Evolutionary conservation across 2,888 invertebrate species (phyloP).

Genomic region (Pammene fasciana): DNA sequence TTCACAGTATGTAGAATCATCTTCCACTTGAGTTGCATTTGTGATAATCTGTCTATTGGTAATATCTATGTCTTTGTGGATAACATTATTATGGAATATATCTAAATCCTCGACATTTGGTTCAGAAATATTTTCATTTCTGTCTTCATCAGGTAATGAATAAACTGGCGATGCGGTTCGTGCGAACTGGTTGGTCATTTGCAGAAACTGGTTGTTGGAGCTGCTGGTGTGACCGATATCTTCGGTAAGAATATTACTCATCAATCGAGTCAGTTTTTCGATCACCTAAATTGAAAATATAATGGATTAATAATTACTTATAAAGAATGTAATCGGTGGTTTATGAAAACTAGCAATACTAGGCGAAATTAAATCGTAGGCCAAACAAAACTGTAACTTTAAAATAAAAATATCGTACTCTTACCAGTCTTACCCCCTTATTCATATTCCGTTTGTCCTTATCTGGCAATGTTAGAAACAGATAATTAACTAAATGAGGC

Average conservation of each 20-base stretch:
- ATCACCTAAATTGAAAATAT: slow-evolving; percentile 57
- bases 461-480: too few relatives aligned
- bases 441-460: too few relatives aligned
- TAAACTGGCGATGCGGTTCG: slow-evolving; percentile 53
- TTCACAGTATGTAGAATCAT: background rate
- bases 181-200: background rate
- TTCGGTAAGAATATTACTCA: slow-evolving; percentile 45
- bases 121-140: slow-evolving; percentile 42
- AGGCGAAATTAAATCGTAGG: too few relatives aligned
- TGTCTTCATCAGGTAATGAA: slow-evolving; percentile 55
- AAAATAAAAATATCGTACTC: too few relatives aligned
- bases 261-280: slow-evolving; percentile 58
- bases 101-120: slow-evolving; percentile 14
- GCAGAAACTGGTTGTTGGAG: background rate
- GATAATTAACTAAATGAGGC: too few relatives aligned
- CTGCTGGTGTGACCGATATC: slow-evolving; percentile 34
- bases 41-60: background rate
- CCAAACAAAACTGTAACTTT: too few relatives aligned
- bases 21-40: background rate
- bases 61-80: background rate
- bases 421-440: too few relatives aligned
- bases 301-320: too few relatives aligned
- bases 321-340: too few relatives aligned
- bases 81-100: background rate
- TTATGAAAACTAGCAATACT: too few relatives aligned